Evolutionary conservation across 2,113 vertebrate species (phyloP).

Genomic region (Rhodinocichla rosea): DNA sequence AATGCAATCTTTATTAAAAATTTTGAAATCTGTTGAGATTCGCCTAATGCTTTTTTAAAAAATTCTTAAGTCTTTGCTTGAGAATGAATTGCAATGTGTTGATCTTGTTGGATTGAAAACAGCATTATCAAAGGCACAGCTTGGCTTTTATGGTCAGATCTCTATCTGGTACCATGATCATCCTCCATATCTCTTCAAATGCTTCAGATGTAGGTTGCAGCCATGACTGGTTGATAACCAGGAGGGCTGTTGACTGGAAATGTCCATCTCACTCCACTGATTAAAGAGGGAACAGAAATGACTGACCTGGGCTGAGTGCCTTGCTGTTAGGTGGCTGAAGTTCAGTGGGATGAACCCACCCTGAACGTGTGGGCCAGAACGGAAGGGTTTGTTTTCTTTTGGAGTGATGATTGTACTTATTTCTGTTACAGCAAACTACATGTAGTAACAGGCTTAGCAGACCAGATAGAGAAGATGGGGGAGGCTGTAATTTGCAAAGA

Average conservation of each 20-base stretch:
- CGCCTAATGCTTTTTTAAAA: not conserved
- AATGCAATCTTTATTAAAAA: not conserved
- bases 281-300: not conserved
- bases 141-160: not conserved
- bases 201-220: not conserved
- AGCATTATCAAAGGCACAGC: not conserved
- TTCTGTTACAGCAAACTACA: constrained; percentile 2
- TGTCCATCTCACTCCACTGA: not conserved
- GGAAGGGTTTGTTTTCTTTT: not conserved
- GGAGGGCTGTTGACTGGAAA: not conserved
- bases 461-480: not conserved
- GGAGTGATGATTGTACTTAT: not conserved
- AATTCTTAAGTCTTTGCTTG: not conserved
- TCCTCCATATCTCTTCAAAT: not conserved
- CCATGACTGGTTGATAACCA: not conserved
- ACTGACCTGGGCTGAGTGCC: not conserved
- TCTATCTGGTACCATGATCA: not conserved
- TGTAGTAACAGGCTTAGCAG: constrained; percentile 26
- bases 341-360: not conserved
- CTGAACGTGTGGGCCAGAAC: not conserved
- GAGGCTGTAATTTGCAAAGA: not conserved
- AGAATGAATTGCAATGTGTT: not conserved
- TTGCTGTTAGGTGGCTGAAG: not conserved
- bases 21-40: not conserved
- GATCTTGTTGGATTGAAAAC: not conserved